These are phyloP conservation scores for Apotomis betuletana DNA, from an alignment of 2,888 invertebrate genomes.

Conservation along the genomic window DNA sequence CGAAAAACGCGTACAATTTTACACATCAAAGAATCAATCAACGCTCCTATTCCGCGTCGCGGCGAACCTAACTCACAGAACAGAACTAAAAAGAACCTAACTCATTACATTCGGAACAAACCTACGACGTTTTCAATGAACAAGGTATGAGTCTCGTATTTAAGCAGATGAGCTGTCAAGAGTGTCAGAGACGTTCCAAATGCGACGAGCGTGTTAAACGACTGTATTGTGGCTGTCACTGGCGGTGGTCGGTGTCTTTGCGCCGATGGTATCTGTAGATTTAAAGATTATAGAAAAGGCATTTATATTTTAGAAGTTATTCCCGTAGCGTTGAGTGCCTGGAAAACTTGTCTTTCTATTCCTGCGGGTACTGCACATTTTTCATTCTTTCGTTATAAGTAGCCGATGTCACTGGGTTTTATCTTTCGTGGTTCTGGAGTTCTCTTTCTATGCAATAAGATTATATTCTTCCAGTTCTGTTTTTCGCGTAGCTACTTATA, in stretches of 20 bases:
- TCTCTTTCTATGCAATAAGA: no score
- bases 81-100: constrained; percentile 3
- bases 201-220: constrained; percentile 81
- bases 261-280: constrained; percentile 54
- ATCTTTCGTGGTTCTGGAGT: no score
- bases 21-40: constrained; percentile 39
- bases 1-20: constrained; percentile 30
- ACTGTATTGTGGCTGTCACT: constrained; percentile 79
- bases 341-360: no score
- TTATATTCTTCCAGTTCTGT: no score
- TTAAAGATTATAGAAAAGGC: constrained; percentile 8
- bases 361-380: no score
- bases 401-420: no score
- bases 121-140: background rate
- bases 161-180: constrained; percentile 71
- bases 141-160: constrained; percentile 49
- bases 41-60: constrained; percentile 17
- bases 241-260: constrained; percentile 70
- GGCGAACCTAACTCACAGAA: background rate
- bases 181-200: constrained; percentile 62
- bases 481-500: no score
- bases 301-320: background rate
- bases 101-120: background rate
- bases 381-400: no score
- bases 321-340: no score